Evolutionary conservation across 2,113 vertebrate genomes (phyloP), one percentile per base, ranked within the genome.

Genomic region (Brachypodius melanocephalos): DNA sequence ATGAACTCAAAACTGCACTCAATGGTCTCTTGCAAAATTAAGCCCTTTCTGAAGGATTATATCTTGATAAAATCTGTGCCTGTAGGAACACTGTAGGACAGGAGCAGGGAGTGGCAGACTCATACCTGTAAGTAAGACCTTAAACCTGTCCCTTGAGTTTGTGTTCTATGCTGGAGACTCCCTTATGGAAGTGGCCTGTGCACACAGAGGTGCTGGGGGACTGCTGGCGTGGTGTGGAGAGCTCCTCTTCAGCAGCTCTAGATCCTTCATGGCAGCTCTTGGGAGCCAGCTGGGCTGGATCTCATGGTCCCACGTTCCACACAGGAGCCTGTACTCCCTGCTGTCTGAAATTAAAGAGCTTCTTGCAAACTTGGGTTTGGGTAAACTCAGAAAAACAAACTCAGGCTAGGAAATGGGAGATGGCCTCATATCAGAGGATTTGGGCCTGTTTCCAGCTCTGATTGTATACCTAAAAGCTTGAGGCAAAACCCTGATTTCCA

Each of bases 221-320:
- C 38, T 75, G 76, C 62, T 3, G 13, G 38, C 16, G 8, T 48
- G 46, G 9, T 52, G 38, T 54, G 54, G 14, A 51, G 20, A 45
- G 45, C 43, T 69, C 32, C 20, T 67, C 57, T 75, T 20, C 18
- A 51, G 32, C 38, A 72, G 43, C 34, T 83, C 83, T 55, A 59
- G 62, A 5, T 74, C 29, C 38, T 63, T 78, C 6, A 0, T 31
- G 46, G 61, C 8, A 13, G 10, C 18, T 78, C 14, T 71, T 3
- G 0, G 2, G 28, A 54, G 22, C 8, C 32, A 26, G 8, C 63
- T 58, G 63, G 29, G 32, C 73, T 88, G 78, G n/a, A 36, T 52
- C 66, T 45, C 6, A 5, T 9, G 6, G n/a, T 63, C 43, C 17
- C 34, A 24, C 0, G 0, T 29, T 55, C 48, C 11, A 26, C 42